These are phyloP conservation scores for Aleiodes leptofemur DNA, from an alignment of 2,888 invertebrate species.

Conservation along the genomic window DNA sequence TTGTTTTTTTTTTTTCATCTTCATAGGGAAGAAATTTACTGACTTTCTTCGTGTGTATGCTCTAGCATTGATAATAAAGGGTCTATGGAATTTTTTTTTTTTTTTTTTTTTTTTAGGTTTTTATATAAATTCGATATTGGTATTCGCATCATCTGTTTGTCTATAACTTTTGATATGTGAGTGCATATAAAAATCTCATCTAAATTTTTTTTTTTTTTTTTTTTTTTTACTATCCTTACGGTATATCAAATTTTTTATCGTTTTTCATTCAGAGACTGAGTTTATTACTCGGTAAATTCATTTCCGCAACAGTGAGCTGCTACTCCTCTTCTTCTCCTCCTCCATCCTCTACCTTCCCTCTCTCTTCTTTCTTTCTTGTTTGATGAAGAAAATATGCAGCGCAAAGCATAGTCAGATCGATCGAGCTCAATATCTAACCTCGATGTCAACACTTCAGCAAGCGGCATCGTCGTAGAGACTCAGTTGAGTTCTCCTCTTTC, in stretches of 20 bases:
- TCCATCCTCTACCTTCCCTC: too few relatives aligned
- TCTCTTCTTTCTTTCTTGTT: background rate
- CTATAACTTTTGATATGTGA: slow-evolving; percentile 4
- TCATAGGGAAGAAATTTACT: too few relatives aligned
- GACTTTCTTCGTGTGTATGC: too few relatives aligned
- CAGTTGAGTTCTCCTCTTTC: too few relatives aligned
- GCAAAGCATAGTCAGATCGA: slow-evolving; percentile 16
- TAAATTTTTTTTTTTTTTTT: background rate
- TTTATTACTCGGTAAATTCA: slow-evolving; percentile 25
- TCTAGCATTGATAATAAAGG: background rate
- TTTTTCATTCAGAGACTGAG: slow-evolving; percentile 24
- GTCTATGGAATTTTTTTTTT: background rate
- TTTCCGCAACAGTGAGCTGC: too few relatives aligned
- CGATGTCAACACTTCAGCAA: slow-evolving; percentile 30
- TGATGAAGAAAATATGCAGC: slow-evolving; percentile 13
- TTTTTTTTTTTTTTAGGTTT: background rate
- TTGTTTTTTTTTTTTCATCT: background rate
- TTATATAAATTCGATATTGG: slow-evolving; percentile 18
- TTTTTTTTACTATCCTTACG: too few relatives aligned
- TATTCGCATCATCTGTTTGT: slow-evolving; percentile 20
- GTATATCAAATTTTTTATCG: slow-evolving; percentile 12
- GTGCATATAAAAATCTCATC: slow-evolving; percentile 26
- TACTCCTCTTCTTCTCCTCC: too few relatives aligned
- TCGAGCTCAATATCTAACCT: slow-evolving; percentile 32
- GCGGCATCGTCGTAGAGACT: background rate